Conservation (phyloP, 1,140 invertebrate species). For the Drosophila ananassae region DNA sequence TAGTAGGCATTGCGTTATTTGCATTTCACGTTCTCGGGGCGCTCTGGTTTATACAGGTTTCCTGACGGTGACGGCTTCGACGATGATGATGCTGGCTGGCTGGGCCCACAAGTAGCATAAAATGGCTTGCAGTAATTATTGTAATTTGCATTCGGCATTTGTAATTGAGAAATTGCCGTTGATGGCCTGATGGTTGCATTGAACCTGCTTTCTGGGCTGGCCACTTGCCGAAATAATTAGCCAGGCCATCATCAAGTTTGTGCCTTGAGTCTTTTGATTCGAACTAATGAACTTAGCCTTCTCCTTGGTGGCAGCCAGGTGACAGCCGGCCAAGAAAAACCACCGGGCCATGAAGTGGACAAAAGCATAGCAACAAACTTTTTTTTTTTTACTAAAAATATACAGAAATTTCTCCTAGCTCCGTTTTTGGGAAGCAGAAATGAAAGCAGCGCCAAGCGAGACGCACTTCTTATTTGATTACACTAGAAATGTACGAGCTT, state of each 20-base stretch:
- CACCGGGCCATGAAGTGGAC: conserved; percentile 46
- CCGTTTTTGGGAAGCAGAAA: conserved; percentile 78
- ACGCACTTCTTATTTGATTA: conserved; percentile 71
- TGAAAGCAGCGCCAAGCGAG: conserved; percentile 71
- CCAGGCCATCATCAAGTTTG: conserved; percentile 54
- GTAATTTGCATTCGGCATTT: conserved; percentile 64
- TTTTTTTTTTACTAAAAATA: conserved; percentile 16
- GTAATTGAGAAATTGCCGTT: conserved; percentile 63
- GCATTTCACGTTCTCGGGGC: conserved; percentile 55
- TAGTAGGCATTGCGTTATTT: conserved; percentile 41
- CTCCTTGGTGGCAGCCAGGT: conserved; percentile 2
- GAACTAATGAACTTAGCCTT: conserved; percentile 52
- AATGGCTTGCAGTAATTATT: conserved; percentile 65
- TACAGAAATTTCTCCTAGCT: conserved; percentile 71
- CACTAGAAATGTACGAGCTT: conserved; percentile 40
- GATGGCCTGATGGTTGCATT: conserved; percentile 17
- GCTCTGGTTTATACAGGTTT: conserved; percentile 63
- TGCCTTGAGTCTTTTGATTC: conserved; percentile 72
- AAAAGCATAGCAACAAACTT: neutral
- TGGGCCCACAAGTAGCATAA: conserved; percentile 35
- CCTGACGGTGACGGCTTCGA: conserved; percentile 14
- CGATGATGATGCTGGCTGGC: conserved; percentile 15
- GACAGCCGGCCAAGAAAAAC: conserved; percentile 20
- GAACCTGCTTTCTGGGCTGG: conserved; percentile 12
- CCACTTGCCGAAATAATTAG: conserved; percentile 42